phyloP scores from a whole-genome alignment of 2,797 vertebrate genomes.

The Coracias cyanogaster region DNA sequence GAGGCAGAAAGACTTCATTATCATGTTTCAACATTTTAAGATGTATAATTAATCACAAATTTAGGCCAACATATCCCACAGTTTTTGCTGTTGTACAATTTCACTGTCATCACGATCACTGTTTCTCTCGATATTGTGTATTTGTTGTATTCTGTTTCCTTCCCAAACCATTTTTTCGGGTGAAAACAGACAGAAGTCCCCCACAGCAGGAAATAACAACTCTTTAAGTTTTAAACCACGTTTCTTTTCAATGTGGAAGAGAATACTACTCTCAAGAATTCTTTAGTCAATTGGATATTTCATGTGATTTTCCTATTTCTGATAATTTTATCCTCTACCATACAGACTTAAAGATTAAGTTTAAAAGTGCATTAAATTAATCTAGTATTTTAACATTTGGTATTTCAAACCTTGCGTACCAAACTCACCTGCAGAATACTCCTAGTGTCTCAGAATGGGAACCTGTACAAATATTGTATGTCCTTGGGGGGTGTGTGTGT shows the following conservation, averaged over 20 bases:
- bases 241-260: neutral
- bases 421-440: neutral
- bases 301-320: neutral
- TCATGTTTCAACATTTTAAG: neutral
- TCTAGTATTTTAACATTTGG: neutral
- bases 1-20: neutral
- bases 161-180: conserved; percentile 24
- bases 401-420: neutral
- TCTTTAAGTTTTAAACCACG: neutral
- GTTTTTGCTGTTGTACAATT: neutral
- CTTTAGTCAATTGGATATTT: neutral
- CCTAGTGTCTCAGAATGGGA: neutral
- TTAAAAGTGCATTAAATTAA: neutral
- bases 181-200: conserved; percentile 1
- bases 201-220: neutral
- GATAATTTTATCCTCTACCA: neutral
- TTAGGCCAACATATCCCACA: neutral
- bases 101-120: neutral
- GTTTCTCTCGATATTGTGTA: conserved; percentile 6
- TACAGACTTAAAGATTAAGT: neutral
- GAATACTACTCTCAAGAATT: neutral
- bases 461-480: neutral
- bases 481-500: neutral
- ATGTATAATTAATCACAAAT: neutral
- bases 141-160: conserved; percentile 32